Percentiles rank a stretch among this genome's conserved stretches.
Conservation (phyloP, 1,140 invertebrate species). For the Macrobrachium rosenbergii region DNA sequence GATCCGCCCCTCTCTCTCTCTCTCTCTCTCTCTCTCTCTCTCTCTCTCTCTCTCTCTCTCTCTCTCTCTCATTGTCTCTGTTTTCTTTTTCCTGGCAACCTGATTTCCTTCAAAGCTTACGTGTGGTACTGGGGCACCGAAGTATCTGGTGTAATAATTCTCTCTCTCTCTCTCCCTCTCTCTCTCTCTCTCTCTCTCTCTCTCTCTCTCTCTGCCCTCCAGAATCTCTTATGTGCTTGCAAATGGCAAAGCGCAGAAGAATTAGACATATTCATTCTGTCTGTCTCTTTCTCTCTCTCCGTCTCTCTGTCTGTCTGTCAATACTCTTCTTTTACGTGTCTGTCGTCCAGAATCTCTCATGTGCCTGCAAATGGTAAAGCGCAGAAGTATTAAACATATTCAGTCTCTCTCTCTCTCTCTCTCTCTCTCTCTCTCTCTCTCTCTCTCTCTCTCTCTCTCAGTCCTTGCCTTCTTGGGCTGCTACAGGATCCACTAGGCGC, state of each 20-base stretch:
- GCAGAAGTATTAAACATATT: neutral
- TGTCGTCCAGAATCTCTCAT: neutral
- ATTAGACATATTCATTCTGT: neutral
- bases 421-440: constrained; percentile 34
- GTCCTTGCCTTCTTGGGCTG: neutral
- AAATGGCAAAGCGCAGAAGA: too few relatives aligned
- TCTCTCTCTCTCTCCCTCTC: neutral
- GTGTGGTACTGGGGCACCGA: neutral
- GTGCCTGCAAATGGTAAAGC: neutral
- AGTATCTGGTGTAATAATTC: too few relatives aligned
- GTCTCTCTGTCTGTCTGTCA: neutral
- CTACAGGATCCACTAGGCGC: too few relatives aligned
- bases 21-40: neutral
- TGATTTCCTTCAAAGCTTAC: neutral
- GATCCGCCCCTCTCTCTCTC: constrained; percentile 20
- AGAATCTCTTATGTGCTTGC: too few relatives aligned
- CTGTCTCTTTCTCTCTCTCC: neutral
- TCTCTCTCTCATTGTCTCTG: constrained; percentile 9
- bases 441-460: constrained; percentile 31
- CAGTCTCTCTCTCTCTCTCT: constrained; percentile 26
- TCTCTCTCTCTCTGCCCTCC: neutral
- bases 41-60: constrained; percentile 28
- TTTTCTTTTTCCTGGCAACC: neutral
- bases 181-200: neutral
- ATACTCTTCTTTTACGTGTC: neutral